Base-by-base conservation (phyloP, 92 coral and sea anemone genomes). In the Pocillopora meandrina region DNA sequence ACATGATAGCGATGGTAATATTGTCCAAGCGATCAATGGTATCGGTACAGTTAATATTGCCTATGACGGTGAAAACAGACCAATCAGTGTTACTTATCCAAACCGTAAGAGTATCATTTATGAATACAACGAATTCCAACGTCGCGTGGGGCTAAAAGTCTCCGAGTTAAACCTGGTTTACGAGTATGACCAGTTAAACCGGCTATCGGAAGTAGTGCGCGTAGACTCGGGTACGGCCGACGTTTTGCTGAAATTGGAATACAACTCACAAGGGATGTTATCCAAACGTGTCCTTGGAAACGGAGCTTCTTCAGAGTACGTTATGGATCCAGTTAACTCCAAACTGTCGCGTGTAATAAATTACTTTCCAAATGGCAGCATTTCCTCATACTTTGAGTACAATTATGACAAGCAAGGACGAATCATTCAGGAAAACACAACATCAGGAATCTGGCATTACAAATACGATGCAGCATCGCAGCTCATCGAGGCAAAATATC, bases 391-490 rank as follows among this genome's bases (percentile, higher is more conserved):
- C 12, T 93, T 93, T 82, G 91, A 82, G 65, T 93, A 91, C 75
- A 79, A 81, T 12, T 91, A 93, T 69, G 92, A 91, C 73, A 62
- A 74, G 4, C 88, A 84, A 63, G 97, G 97, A 56, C 89, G 97
- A 21, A 91, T 89, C 64, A 60, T 86, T 17, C 74, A 76, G 35
- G 67, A 88, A 47, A 93, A 89, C 58, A 84, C 93, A 33, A 76
- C 89, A 36, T 70, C 85, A 20, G 89, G 91, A 16, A 79, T 49
- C 61, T 87, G 94, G 86, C 58, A 42, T 33, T 86, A 92, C 49
- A 87, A 84, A 62, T 93, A 91, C 75, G 97, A 93, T 65, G 88
- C 97, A 0, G 84, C 82, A 35, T 88, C 93, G 67, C 97, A 91
- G 81, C 86, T 93, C 36, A 84, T 87, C 52, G 92, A 85, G 42